Percentiles rank a stretch among this genome's conserved stretches.
Evolutionary conservation across 2,888 invertebrate species (phyloP).

Genomic region (Apamea epomidion): DNA sequence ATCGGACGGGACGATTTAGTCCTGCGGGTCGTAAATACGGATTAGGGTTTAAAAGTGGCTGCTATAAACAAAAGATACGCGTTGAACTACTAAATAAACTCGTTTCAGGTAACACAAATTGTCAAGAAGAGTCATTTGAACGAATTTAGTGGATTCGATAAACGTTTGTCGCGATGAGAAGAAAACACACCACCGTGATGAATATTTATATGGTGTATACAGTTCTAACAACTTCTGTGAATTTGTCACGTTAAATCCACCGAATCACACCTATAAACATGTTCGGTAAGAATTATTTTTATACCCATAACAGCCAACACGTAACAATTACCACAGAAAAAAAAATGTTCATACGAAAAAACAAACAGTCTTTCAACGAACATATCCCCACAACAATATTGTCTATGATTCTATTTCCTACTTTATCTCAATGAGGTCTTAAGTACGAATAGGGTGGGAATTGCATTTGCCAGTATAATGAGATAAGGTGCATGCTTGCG

Average conservation of each 20-base stretch:
- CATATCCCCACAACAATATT: slow-evolving; percentile 6
- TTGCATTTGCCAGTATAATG: slow-evolving; percentile 31
- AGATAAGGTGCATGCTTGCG: slow-evolving; percentile 14
- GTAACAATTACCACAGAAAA: neutral
- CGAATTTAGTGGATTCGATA: slow-evolving; percentile 5
- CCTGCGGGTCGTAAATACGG: slow-evolving; percentile 48
- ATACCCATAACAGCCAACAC: neutral
- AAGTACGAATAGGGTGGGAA: neutral
- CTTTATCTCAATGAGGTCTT: slow-evolving; percentile 11
- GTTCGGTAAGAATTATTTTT: neutral
- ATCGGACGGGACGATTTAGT: neutral
- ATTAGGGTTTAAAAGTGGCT: slow-evolving; percentile 37
- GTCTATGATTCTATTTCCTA: slow-evolving; percentile 18
- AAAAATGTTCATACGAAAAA: neutral
- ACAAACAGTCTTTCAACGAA: neutral
- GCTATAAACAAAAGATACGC: slow-evolving; percentile 42
- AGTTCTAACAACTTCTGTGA: neutral
- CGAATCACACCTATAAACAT: neutral
- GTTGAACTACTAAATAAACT: slow-evolving; percentile 14
- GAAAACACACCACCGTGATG: neutral
- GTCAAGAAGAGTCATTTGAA: neutral
- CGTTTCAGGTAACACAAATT: slow-evolving; percentile 20
- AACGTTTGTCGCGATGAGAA: neutral
- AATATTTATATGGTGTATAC: neutral
- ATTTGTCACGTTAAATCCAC: neutral